Evolutionary conservation across 37 sponge, comb jelly and placozoan genomes (phyloP).

Genomic region (Axinella damicornis): DNA sequence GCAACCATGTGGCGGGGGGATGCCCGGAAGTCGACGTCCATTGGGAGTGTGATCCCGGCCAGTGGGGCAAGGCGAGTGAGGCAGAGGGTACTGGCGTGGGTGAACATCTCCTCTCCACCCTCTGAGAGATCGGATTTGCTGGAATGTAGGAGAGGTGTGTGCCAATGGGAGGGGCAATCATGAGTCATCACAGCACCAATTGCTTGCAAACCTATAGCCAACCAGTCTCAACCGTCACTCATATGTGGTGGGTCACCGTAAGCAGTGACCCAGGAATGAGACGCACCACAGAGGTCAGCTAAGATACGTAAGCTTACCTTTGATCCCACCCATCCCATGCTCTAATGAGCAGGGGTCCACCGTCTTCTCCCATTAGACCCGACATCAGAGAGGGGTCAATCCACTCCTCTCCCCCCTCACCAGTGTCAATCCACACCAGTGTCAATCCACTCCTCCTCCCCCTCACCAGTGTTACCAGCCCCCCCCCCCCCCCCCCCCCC

Average conservation of each 20-base stretch:
- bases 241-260: too few species aligned
- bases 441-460: too few species aligned
- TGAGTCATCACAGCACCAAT: neutral
- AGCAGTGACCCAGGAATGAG: neutral
- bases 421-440: too few species aligned
- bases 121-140: conserved; percentile 6
- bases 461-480: too few species aligned
- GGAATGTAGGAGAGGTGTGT: neutral
- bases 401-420: neutral
- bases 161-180: neutral
- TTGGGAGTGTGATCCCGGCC: neutral
- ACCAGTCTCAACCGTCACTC: too few species aligned
- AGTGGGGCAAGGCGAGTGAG: neutral
- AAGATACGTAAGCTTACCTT: too few species aligned
- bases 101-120: neutral
- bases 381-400: neutral
- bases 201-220: too few species aligned
- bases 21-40: neutral
- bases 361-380: neutral
- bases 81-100: conserved; percentile 1
- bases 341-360: neutral
- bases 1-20: neutral
- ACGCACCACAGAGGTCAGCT: neutral
- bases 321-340: neutral
- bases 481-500: too few species aligned